Base-by-base conservation (phyloP, 2,797 vertebrate species). In the Lates japonicus region DNA sequence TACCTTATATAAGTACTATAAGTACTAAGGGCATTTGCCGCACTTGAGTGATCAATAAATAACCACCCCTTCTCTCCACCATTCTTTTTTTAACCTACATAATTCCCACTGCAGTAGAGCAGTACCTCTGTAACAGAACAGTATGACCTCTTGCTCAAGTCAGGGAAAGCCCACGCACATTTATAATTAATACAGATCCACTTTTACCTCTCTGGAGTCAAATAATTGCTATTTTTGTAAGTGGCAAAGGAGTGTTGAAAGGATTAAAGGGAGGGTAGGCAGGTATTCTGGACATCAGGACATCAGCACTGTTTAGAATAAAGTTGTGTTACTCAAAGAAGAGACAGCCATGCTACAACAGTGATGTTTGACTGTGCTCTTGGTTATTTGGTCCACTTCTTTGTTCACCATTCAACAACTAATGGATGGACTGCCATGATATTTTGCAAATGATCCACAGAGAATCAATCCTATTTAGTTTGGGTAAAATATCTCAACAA, bases 41-140 rank as follows among this genome's bases (percentile, higher is more conserved):
- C 54, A 80, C 73, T 76, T n/a, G 67, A 78, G 72, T 70, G 75
- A 87, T 90, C 82, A 87, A 92, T 92, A 91, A 88, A 84, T 89
- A 87, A 88, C 58, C 62, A 86, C 12, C 49, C 55, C 57, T 77
- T 73, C 63, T 72, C 76, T 81, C 22, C 46, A 25, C 46, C 5
- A 5, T 13, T 61, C 46, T 85, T 84, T 77, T 70, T 76, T 67
- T 66, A 76, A 76, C 78, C 63, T 13, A 5, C 1, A 13, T 77
- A 46, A 59, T 67, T 69, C 70, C 63, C 5, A 6, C 70, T 64
- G 68, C 78, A 82, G 74, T 61, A 61, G 61, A 58, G 76, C 76
- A 68, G 55, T 74, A 37, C 37, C 59, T 68, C 76, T 72, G 52
- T 63, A 69, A 63, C 75, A 71, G 79, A 82, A 74, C 64, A 80